These are phyloP conservation scores for Cirrhinus mrigala DNA, from an alignment of 2,797 vertebrate species.

Conservation along the genomic window DNA sequence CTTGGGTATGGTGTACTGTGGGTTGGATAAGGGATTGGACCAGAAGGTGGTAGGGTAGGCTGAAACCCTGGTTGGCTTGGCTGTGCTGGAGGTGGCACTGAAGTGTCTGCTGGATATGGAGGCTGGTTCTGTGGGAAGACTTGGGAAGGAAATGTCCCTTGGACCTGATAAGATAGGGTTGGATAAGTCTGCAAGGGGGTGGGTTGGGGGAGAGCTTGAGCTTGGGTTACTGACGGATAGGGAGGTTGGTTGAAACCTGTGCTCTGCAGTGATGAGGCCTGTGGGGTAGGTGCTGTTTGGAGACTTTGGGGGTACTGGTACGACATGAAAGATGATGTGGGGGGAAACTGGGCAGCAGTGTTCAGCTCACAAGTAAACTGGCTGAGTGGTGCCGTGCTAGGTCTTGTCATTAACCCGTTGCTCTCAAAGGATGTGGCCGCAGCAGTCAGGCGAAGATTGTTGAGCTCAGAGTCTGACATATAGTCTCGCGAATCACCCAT, in stretches of 20 bases:
- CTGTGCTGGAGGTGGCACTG: constrained; percentile 77
- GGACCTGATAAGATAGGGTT: constrained; percentile 83
- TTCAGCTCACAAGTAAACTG: constrained; percentile 87
- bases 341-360: constrained; percentile 80
- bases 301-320: constrained; percentile 87
- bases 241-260: constrained; percentile 83
- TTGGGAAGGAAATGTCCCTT: constrained; percentile 83
- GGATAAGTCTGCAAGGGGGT: constrained; percentile 84
- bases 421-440: constrained; percentile 84
- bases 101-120: constrained; percentile 87
- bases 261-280: constrained; percentile 75
- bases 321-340: constrained; percentile 83
- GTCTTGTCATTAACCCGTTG: constrained; percentile 80
- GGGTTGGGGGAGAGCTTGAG: constrained; percentile 87
- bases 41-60: constrained; percentile 74
- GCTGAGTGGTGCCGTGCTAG: constrained; percentile 81
- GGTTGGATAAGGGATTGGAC: constrained; percentile 86
- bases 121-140: constrained; percentile 81
- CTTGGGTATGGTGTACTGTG: constrained; percentile 86
- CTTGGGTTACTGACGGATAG: constrained; percentile 82
- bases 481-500: constrained; percentile 93
- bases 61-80: constrained; percentile 86
- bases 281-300: constrained; percentile 73
- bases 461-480: constrained; percentile 96
- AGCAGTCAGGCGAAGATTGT: constrained; percentile 88